Evolutionary conservation across 1,140 invertebrate species (phyloP), one percentile per base, ranked within the genome.

Genomic region (Scylla paramamosain): DNA sequence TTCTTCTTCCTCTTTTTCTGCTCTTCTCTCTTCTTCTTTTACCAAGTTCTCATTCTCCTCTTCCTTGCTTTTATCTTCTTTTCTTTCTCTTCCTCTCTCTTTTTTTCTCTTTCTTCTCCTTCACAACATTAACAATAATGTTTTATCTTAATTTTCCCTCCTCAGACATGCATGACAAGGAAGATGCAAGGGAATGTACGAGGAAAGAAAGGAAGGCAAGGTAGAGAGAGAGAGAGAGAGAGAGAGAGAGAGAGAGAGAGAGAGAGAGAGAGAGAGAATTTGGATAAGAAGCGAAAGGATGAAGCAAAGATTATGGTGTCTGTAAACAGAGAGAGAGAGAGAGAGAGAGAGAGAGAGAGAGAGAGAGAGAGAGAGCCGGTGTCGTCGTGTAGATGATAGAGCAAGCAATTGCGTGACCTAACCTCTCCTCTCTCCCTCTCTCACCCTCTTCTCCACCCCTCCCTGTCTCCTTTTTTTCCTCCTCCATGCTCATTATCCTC

Each of bases 311-410:
- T 77, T 77, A 77, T 77, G 20, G 52, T 4, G 52, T 12, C 52
- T 59, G 52, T 59, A 20, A 59, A 8, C 6, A n/a, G 67, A 77
- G 67, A 77, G 67, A 77, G 67, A 77, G 67, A 77, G 67, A 77
- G 67, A 77, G 67, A 77, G 67, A 77, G 67, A 77, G 67, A 77
- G 67, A 77, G 67, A 77, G 67, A 77, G 67, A 77, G 67, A 77
- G 67, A 77, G 67, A 77, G 59, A 67, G 59, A 67, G 59, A 67
- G 59, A 67, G 59, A 67, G 59, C 6, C 48, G 48, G 52, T 59
- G 83, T 84, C 83, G 83, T 84, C 31, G 83, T 28, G 12, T 16
- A 32, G 83, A 84, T 84, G 83, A 84, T 84, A 46, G 31, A 87
- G 84, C 16, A 39, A 87, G 39, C 29, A 10, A 87, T 87, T 46